Evolutionary conservation across 2,797 vertebrate genomes (phyloP).

Genomic region (Crenichthys baileyi): DNA sequence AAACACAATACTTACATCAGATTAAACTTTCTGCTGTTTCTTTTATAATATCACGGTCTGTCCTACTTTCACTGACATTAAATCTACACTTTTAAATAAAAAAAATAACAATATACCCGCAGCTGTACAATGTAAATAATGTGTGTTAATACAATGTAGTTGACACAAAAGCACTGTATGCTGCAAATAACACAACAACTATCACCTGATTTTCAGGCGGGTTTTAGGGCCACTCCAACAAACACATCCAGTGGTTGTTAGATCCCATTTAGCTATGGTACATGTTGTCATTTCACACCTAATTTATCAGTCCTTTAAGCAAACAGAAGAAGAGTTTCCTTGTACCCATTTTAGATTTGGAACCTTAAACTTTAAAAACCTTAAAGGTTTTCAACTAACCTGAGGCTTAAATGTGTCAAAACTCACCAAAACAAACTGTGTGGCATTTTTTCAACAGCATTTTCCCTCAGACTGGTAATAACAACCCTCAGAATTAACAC

Average conservation of each 20-base stretch:
- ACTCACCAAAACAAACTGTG: background rate
- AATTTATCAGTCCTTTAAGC: background rate
- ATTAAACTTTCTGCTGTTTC: background rate
- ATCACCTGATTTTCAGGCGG: background rate
- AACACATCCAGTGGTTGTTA: background rate
- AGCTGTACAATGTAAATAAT: constrained; percentile 1
- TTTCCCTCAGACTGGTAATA: background rate
- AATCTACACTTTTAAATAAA: background rate
- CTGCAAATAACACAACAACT: background rate
- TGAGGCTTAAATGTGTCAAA: background rate
- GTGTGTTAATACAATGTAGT: background rate
- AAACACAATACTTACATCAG: background rate
- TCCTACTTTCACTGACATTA: background rate
- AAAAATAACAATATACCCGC: background rate
- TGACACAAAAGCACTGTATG: background rate
- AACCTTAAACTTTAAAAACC: background rate
- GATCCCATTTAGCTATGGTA: too few species aligned
- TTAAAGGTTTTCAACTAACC: background rate
- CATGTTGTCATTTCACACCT: too few species aligned
- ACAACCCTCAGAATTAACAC: background rate
- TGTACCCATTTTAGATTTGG: background rate
- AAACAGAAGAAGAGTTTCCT: background rate
- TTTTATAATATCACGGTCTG: background rate
- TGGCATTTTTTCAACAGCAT: background rate
- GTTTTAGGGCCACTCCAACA: background rate